A percentile compares a stretch with the other conserved stretches of the same genome.
phyloP scores from a whole-genome alignment of 2,888 invertebrate species.

The Diploptera punctata region DNA sequence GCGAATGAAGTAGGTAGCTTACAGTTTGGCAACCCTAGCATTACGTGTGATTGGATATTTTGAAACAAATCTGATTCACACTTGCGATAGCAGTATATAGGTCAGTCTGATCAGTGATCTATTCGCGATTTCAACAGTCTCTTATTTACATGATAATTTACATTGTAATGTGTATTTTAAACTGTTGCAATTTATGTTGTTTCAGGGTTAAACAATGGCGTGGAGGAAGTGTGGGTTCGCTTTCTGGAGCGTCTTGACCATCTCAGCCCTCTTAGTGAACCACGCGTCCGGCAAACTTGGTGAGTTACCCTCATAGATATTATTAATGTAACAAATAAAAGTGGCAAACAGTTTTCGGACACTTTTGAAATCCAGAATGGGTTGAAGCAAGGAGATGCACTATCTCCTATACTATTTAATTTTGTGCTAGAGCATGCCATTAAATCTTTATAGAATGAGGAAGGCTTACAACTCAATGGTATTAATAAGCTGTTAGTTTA shows the following conservation, averaged over 20 bases:
- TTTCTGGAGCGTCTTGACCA: background rate
- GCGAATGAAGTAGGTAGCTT: no score
- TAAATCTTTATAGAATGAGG: no score
- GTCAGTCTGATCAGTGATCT: slow-evolving; percentile 5
- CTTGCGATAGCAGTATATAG: background rate
- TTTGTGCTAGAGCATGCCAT: no score
- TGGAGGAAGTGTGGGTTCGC: background rate
- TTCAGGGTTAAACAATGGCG: background rate
- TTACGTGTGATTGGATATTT: no score
- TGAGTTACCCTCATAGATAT: background rate
- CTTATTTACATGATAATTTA: background rate
- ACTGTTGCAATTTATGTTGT: background rate
- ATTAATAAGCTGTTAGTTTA: no score
- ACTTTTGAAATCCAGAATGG: no score
- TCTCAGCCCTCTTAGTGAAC: background rate
- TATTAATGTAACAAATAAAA: no score
- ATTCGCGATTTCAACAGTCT: background rate
- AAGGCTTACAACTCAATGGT: no score
- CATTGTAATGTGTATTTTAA: background rate
- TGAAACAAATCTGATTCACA: background rate
- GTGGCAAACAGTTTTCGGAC: no score
- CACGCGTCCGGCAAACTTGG: background rate
- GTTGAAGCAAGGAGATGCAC: no score
- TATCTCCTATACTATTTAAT: no score
- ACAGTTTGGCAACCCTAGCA: no score